These are phyloP conservation scores for Phaedon cochleariae DNA, from an alignment of 2,888 invertebrate genomes.

Conservation along the genomic window DNA sequence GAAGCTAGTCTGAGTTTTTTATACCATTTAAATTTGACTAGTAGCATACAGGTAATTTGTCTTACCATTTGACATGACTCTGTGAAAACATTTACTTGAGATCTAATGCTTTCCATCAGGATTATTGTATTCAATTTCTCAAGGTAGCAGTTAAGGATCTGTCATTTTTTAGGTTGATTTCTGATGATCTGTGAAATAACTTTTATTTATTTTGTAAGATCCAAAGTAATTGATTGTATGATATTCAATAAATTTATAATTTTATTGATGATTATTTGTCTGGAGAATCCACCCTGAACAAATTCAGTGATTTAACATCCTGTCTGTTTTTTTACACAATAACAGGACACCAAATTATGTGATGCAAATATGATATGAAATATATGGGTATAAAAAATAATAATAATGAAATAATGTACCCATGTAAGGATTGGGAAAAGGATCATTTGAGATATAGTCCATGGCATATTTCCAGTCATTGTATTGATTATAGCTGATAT, in stretches of 20 bases:
- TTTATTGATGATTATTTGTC: constrained; percentile 20
- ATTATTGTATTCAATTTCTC: background rate
- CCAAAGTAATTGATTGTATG: constrained; percentile 31
- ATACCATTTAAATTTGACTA: background rate
- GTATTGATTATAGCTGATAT: no score
- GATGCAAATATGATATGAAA: no score
- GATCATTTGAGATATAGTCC: no score
- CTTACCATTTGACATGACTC: background rate
- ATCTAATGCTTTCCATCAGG: background rate
- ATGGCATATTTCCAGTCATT: no score
- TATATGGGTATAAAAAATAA: no score
- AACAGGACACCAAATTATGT: no score
- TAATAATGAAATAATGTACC: no score
- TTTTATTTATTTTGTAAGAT: constrained; percentile 30
- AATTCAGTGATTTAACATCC: no score
- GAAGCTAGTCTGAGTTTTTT: constrained; percentile 16
- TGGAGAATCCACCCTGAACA: no score
- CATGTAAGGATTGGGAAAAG: no score
- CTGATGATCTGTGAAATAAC: constrained; percentile 37
- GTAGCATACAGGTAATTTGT: background rate
- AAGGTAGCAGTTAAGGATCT: constrained; percentile 8
- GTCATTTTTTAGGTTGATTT: constrained; percentile 22
- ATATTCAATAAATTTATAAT: constrained; percentile 40
- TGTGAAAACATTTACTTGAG: background rate
- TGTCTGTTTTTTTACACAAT: no score